Evolutionary conservation across 2,888 invertebrate genomes (phyloP).

Genomic region (Leptopilina myrica): DNA sequence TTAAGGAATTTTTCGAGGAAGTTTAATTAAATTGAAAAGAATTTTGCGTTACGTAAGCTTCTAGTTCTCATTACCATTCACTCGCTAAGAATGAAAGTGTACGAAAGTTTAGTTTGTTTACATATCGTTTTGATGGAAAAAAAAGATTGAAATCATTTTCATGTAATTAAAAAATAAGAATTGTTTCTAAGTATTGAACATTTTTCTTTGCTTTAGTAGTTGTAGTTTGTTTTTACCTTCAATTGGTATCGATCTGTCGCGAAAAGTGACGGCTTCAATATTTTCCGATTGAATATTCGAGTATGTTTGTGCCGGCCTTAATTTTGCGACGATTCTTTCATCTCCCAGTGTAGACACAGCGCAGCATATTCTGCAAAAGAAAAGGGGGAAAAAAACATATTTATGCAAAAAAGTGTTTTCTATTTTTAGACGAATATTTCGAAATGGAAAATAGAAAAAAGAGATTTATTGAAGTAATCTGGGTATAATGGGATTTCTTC

Average conservation of each 20-base stretch:
- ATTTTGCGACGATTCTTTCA: constrained; percentile 81
- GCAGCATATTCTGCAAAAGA: constrained; percentile 79
- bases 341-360: constrained; percentile 77
- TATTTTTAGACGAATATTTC: background rate
- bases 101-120: constrained; percentile 18
- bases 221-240: constrained; percentile 56
- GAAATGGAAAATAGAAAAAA: background rate
- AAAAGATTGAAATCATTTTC: background rate
- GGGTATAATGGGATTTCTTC: background rate
- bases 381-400: constrained; percentile 56
- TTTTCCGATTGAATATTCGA: constrained; percentile 80
- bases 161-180: too few species aligned
- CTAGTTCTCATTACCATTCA: constrained; percentile 32
- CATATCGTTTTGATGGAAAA: background rate
- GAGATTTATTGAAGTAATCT: background rate
- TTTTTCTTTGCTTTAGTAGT: too few species aligned
- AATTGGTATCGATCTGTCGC: constrained; percentile 56
- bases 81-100: constrained; percentile 26
- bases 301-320: constrained; percentile 83
- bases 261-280: constrained; percentile 52
- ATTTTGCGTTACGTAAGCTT: constrained; percentile 11
- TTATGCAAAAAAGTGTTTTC: background rate
- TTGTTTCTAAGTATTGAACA: too few species aligned
- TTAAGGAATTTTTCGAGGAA: constrained; percentile 18
- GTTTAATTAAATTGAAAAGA: constrained; percentile 22